Evolutionary conservation across 1,140 invertebrate species (phyloP).

Genomic region (Drosophila leontia): DNA sequence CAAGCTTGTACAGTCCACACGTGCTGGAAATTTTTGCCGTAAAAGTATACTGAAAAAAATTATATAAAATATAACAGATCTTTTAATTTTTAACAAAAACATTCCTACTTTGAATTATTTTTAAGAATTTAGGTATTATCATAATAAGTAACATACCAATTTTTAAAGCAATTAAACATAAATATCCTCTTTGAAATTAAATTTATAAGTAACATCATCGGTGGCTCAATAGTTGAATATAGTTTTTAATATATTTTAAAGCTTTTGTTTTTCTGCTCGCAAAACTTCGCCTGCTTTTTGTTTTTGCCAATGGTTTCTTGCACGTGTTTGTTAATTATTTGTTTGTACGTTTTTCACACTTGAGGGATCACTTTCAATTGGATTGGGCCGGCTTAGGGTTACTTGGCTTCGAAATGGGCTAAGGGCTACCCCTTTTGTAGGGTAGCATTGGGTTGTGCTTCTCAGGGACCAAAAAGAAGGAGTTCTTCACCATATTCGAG

Average conservation of each 20-base stretch:
- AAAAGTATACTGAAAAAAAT: conserved; percentile 1
- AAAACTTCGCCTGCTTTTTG: conserved; percentile 9
- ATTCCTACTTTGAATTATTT: no score
- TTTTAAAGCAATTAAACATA: background rate
- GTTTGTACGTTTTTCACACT: conserved; percentile 24
- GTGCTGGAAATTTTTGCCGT: conserved; percentile 2
- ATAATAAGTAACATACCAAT: background rate
- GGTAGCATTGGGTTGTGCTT: background rate
- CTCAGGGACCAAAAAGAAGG: background rate
- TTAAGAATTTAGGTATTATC: no score
- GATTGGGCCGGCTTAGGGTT: conserved; percentile 13
- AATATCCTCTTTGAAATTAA: background rate
- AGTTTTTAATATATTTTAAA: conserved; percentile 4
- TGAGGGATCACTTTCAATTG: conserved; percentile 43
- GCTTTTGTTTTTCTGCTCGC: conserved; percentile 23
- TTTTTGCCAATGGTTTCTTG: conserved; percentile 42
- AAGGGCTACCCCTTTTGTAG: background rate
- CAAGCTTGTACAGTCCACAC: conserved; percentile 33
- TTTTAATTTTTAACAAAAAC: background rate
- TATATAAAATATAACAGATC: background rate
- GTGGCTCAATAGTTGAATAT: background rate
- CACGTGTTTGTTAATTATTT: conserved; percentile 69
- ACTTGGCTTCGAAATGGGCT: conserved; percentile 30
- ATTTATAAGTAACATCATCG: background rate
- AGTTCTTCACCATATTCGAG: conserved; percentile 12